Evolutionary conservation across 2,888 invertebrate genomes (phyloP), one percentile per base, ranked within the genome.

Genomic region (Philaethria dido): DNA sequence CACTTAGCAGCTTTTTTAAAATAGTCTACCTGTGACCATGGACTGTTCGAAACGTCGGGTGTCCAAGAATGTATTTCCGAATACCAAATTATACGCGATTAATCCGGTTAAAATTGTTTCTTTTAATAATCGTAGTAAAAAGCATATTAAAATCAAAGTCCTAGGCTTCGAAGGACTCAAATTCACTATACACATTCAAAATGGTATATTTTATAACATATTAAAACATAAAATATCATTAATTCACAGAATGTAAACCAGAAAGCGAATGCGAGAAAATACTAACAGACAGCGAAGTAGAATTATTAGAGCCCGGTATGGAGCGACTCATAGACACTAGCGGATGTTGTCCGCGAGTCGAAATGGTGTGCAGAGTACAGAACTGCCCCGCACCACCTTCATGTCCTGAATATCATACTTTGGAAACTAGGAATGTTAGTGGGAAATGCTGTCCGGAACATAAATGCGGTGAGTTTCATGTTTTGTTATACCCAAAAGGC

Each of bases 321-420:
- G 92, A 93, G 69, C 86, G 93, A 0, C 70, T 82, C 1, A 64
- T 89, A 1, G 90, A 90, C 80, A 62, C 52, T 60, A 77, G 78
- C 36, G 96, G 96, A 0, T 97, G 97, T 80, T 97, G 97, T 78
- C 95, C 96, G 0, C 90, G 91, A 5, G 82, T 76, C 79, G 93
- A 92, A 67, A 84, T 94, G 63, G 78, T 94, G 2, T 97, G 97
- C 75, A 93, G 94, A 29, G 86, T 87, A 0, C 93, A 94, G 11
- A 85, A 85, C 0, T 97, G 97, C 78, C 95, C 96, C 0, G 70
- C 77, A n/a, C 86, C 94, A 0, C 93, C 94, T 0, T 74, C 79
- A 0, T 96, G 96, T 74, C 93, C 94, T 1, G 88, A 93, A 71
- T 95, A 94, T 84, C 93, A 95, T 72, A 88, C 90, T 14, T 76